These are phyloP conservation scores for Sebastes itinus DNA, from an alignment of 2,797 vertebrate genomes.

Conservation along the genomic window DNA sequence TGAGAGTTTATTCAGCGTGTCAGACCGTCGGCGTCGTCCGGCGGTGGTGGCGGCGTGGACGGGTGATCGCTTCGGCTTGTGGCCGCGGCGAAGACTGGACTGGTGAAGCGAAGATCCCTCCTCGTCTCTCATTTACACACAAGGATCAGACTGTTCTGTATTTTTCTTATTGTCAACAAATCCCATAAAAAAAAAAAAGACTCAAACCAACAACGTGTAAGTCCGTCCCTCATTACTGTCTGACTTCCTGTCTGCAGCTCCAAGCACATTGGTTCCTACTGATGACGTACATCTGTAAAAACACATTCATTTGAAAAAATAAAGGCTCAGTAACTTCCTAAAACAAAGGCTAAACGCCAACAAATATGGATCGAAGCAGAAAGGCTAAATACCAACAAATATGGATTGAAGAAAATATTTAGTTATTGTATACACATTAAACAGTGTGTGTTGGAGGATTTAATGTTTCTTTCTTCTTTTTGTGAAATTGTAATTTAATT, in stretches of 20 bases:
- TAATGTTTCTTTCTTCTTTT: no score
- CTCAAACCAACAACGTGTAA: background rate
- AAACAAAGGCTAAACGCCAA: no score
- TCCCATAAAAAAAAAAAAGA: background rate
- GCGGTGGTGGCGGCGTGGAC: background rate
- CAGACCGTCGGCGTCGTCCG: background rate
- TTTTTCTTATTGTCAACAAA: background rate
- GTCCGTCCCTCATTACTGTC: background rate
- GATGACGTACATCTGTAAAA: background rate
- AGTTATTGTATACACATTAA: no score
- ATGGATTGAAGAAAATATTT: no score
- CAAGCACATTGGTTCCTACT: background rate
- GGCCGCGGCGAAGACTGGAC: background rate
- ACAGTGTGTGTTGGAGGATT: no score
- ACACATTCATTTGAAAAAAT: background rate
- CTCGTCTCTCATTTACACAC: background rate
- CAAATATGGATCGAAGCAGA: no score
- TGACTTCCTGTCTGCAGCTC: background rate
- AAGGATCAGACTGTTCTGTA: background rate
- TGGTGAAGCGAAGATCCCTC: background rate
- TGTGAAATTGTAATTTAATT: no score
- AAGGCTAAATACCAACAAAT: no score
- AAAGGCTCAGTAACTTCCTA: no score
- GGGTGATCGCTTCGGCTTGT: fast-evolving
- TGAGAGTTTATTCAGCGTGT: slow-evolving; percentile 10